phyloP scores from a whole-genome alignment of 2,113 vertebrate species.

The Callospermophilus lateralis region DNA sequence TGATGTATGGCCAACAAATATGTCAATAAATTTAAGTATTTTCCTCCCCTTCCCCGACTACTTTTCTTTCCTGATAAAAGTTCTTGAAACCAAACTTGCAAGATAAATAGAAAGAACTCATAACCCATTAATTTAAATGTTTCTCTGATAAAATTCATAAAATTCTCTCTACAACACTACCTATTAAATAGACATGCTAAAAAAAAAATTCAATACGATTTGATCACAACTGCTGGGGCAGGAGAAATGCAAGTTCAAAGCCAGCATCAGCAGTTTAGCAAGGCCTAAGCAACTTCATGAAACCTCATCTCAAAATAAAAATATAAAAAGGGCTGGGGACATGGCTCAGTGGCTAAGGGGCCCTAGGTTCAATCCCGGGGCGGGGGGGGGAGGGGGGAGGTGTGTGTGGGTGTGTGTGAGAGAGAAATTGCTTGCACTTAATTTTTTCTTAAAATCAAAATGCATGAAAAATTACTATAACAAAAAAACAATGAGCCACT shows the following conservation, averaged over 20 bases:
- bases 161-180: not conserved
- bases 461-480: not conserved
- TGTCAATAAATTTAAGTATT: not conserved
- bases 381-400: too few relatives aligned
- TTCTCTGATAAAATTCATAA: not conserved
- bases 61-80: not conserved
- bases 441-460: not conserved
- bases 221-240: not conserved
- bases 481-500: not conserved
- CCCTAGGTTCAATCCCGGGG: too few relatives aligned
- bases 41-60: too few relatives aligned
- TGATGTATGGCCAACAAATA: not conserved
- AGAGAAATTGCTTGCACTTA: not conserved
- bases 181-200: not conserved
- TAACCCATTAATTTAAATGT: not conserved
- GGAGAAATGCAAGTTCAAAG: too few relatives aligned
- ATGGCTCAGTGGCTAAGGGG: too few relatives aligned
- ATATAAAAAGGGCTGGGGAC: too few relatives aligned
- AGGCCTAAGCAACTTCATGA: too few relatives aligned
- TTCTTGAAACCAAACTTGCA: not conserved
- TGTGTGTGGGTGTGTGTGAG: not conserved
- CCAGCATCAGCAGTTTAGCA: too few relatives aligned
- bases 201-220: not conserved
- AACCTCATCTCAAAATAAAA: too few relatives aligned
- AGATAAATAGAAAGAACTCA: not conserved